phyloP scores from a whole-genome alignment of 2,888 invertebrate genomes.

The Acanthopleura granulata region DNA sequence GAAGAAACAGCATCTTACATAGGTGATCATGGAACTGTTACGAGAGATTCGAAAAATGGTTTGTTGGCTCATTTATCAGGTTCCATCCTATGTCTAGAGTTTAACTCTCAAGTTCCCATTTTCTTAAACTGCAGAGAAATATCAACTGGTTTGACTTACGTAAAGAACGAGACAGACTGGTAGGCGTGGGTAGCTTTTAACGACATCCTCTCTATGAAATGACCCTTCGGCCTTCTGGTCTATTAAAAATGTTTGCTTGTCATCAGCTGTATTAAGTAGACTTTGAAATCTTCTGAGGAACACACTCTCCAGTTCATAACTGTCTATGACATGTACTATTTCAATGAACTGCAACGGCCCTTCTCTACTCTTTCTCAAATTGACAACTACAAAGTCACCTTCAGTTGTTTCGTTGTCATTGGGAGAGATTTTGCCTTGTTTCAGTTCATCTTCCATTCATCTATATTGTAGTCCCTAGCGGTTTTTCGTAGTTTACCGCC shows the following conservation, averaged over 20 bases:
- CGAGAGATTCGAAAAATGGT: too few relatives aligned
- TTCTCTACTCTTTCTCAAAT: neutral
- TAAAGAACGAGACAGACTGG: too few relatives aligned
- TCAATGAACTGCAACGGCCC: neutral
- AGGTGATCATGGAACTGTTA: too few relatives aligned
- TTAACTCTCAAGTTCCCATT: too few relatives aligned
- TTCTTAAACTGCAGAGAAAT: too few relatives aligned
- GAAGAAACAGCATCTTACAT: too few relatives aligned
- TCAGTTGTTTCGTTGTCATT: conserved; percentile 16
- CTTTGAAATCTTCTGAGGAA: neutral
- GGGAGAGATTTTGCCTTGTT: too few relatives aligned
- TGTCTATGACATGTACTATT: neutral
- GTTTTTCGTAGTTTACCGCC: conserved; percentile 70
- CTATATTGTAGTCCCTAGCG: conserved; percentile 67
- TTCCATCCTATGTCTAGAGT: too few relatives aligned
- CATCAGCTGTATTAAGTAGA: neutral
- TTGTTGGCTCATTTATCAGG: too few relatives aligned
- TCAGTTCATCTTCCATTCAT: too few relatives aligned
- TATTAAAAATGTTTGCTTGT: conserved; percentile 14
- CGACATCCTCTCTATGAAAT: conserved; percentile 16
- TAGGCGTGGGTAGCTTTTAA: conserved; percentile 7
- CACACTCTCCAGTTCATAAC: neutral
- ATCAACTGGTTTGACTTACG: too few relatives aligned
- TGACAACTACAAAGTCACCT: conserved; percentile 21
- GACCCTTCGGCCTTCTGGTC: conserved; percentile 10